These are phyloP conservation scores for Mercenaria mercenaria DNA, from an alignment of 1,140 invertebrate genomes.

Conservation along the genomic window DNA sequence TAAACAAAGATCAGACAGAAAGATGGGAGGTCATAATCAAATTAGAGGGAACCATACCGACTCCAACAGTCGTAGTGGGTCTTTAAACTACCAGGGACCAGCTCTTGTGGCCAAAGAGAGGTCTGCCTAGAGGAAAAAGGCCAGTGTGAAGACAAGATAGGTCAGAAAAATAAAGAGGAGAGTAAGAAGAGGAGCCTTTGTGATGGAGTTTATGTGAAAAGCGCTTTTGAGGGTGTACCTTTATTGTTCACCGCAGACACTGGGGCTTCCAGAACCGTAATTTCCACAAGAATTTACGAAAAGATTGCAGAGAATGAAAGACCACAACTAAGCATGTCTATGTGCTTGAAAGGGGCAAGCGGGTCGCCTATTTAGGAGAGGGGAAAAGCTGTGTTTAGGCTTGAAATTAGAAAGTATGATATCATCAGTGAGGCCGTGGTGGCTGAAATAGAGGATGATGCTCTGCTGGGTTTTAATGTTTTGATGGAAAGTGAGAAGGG, in stretches of 20 bases:
- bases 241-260: slow-evolving; percentile 39
- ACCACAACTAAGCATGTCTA: not conserved
- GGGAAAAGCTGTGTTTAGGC: not conserved
- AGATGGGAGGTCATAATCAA: not conserved
- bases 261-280: slow-evolving; percentile 31
- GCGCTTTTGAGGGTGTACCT: not conserved
- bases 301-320: not conserved
- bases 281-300: slow-evolving; percentile 1
- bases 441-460: not conserved
- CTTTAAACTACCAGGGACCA: slow-evolving; percentile 46
- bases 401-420: not conserved
- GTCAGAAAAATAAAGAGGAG: not conserved
- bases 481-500: not conserved
- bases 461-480: not conserved
- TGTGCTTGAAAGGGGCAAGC: not conserved
- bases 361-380: not conserved
- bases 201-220: slow-evolving; percentile 9
- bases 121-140: not conserved
- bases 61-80: not conserved
- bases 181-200: not conserved
- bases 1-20: not conserved
- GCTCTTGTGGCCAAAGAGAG: not conserved
- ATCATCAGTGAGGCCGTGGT: not conserved
- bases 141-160: not conserved
- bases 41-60: no score